A percentile compares a stretch with the other conserved stretches of the same genome.
phyloP scores from a whole-genome alignment of 2,113 vertebrate species.

The Dicentrarchus labrax region DNA sequence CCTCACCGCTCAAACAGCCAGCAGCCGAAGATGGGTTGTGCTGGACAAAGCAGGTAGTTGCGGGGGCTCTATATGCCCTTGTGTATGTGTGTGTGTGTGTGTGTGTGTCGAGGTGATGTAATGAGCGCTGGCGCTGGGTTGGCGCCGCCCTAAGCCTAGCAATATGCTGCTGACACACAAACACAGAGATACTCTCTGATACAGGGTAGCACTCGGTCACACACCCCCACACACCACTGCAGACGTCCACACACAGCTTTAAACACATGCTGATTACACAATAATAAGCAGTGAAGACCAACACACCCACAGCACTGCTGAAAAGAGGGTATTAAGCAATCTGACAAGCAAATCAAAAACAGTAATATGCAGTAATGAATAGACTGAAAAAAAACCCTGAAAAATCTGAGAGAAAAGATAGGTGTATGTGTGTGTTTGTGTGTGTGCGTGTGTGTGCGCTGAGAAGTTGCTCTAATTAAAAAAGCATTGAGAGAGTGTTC shows the following conservation, averaged over 20 bases:
- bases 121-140: conserved; percentile 56
- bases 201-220: conserved; percentile 59
- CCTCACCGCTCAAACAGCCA: conserved; percentile 65
- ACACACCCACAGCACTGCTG: conserved; percentile 46
- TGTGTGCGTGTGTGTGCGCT: conserved; percentile 23
- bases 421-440: conserved; percentile 1
- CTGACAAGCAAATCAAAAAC: conserved; percentile 49
- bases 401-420: conserved; percentile 13
- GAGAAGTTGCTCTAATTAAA: conserved; percentile 74
- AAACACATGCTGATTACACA: conserved; percentile 61
- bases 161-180: conserved; percentile 66
- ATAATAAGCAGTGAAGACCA: conserved; percentile 42
- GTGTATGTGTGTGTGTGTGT: conserved; percentile 39
- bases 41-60: conserved; percentile 74
- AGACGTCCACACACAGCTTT: conserved; percentile 45
- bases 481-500: conserved; percentile 75
- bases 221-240: conserved; percentile 18
- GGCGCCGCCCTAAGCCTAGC: conserved; percentile 72
- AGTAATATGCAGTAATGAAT: conserved; percentile 54
- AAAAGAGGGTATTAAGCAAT: conserved; percentile 40
- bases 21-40: conserved; percentile 56
- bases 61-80: conserved; percentile 37
- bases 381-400: conserved; percentile 22
- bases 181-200: conserved; percentile 67
- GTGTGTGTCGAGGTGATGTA: conserved; percentile 70